Evolutionary conservation across 2,888 invertebrate genomes (phyloP), one percentile per base, ranked within the genome.

Genomic region (Drosophila flavopinicola): DNA sequence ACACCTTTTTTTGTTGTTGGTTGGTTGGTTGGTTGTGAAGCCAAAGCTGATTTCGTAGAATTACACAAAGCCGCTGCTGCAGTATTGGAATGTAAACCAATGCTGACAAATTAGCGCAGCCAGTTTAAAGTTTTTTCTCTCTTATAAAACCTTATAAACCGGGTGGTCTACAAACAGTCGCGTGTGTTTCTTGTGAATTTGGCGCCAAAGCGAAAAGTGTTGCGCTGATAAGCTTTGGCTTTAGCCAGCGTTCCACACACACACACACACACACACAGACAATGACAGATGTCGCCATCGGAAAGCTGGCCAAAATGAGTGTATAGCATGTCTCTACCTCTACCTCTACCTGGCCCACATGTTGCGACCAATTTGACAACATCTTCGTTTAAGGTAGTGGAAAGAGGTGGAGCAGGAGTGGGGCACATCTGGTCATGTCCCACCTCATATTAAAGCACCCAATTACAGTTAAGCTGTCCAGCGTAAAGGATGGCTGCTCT

Each of bases 201-300:
- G 88, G 87, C 85, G 87, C 87, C 87, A 86, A 85, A 56, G 57
- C 71, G 52, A 67, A 85, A 82, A 72, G 20, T 77, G 77, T 76
- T 83, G 66, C 71, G 66, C 69, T 74, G 87, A 76, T 85, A 86
- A 85, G 67, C 68, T 60, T 54, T 51, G 30, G 45, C 59, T 29
- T 17, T 1, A 10, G 27, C 49, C 47, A 30, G 27, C 27, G 9
- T 51, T 30, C 30, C 3, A 7, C n/a, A n/a, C n/a, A n/a, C n/a
- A n/a, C n/a, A n/a, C n/a, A n/a, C n/a, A n/a, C n/a, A n/a, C n/a
- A n/a, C n/a, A n/a, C n/a, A n/a, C n/a, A 35, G 75, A 60, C 66
- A 66, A 48, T 73, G 70, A 72, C 60, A 54, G 66, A 67, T 67
- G 63, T 56, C 45, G 30, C 53, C 38, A 32, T 25, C 45, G 20